A percentile compares a stretch with the other conserved stretches of the same genome.
phyloP scores from a whole-genome alignment of 1,140 invertebrate genomes.

The Drosophila watanabei region DNA sequence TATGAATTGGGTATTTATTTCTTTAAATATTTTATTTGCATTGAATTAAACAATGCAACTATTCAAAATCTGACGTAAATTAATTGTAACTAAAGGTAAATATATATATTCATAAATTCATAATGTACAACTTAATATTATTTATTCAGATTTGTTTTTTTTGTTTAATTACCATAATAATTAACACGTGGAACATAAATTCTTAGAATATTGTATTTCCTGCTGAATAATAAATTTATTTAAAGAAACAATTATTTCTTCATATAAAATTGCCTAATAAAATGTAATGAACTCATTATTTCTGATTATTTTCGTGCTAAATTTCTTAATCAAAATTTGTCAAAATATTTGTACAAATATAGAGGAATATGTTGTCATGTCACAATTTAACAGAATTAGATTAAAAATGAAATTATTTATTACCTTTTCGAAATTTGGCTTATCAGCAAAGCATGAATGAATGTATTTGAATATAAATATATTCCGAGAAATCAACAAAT shows the following conservation, averaged over 20 bases:
- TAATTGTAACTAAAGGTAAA: too few relatives aligned
- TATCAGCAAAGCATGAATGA: not conserved
- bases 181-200: not conserved
- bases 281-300: not conserved
- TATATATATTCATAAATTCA: too few relatives aligned
- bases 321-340: slow-evolving; percentile 3
- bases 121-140: too few relatives aligned
- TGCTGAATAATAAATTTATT: not conserved
- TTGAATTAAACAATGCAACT: too few relatives aligned
- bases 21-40: too few relatives aligned
- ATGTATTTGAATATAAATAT: not conserved
- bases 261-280: not conserved
- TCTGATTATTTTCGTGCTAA: not conserved
- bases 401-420: not conserved
- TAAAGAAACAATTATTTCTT: not conserved
- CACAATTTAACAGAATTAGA: not conserved
- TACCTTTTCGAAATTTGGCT: not conserved
- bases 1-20: too few relatives aligned
- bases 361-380: not conserved
- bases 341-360: not conserved
- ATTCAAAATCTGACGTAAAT: too few relatives aligned
- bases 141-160: too few relatives aligned
- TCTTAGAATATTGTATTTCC: not conserved
- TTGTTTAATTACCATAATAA: not conserved
- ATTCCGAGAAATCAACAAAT: not conserved